Conservation (phyloP, 2,888 invertebrate genomes). For the Tridacna gigas region DNA sequence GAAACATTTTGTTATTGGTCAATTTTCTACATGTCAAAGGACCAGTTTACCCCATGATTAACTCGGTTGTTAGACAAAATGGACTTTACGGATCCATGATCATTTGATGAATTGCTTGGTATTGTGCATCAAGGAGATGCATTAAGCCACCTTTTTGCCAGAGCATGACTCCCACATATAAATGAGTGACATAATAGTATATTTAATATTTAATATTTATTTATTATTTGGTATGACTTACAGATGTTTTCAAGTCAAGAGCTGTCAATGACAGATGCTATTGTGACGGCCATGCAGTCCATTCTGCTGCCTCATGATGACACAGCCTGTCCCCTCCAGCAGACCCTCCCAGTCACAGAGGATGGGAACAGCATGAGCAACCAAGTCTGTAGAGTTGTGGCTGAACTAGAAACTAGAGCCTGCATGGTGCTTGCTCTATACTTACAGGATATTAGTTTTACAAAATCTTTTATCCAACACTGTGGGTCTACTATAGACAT, state of each 20-base stretch:
- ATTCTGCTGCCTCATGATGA: slow-evolving; percentile 78
- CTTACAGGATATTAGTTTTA: slow-evolving; percentile 81
- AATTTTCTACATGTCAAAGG: too few species aligned
- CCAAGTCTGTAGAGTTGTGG: slow-evolving; percentile 84
- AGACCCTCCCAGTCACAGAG: slow-evolving; percentile 76
- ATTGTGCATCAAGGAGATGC: too few species aligned
- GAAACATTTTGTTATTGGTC: too few species aligned
- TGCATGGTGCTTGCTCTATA: slow-evolving; percentile 82
- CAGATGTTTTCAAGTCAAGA: slow-evolving; percentile 79
- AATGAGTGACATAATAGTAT: too few species aligned
- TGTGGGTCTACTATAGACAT: slow-evolving; percentile 83
- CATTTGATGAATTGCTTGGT: too few species aligned
- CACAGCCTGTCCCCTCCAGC: slow-evolving; percentile 76
- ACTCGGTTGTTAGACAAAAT: too few species aligned
- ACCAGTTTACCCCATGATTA: too few species aligned
- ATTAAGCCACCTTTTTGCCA: too few species aligned
- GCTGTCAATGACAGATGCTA: slow-evolving; percentile 79
- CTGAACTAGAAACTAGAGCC: slow-evolving; percentile 83
- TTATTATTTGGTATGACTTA: slow-evolving; percentile 27
- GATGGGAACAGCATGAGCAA: slow-evolving; percentile 82
- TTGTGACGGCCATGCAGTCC: slow-evolving; percentile 80
- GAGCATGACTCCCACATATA: too few species aligned
- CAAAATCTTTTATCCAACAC: slow-evolving; percentile 81
- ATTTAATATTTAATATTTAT: too few species aligned
- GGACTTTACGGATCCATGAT: too few species aligned